Evolutionary conservation across 2,113 vertebrate species (phyloP), one percentile per base, ranked within the genome.

Genomic region (Oryzias woworae): DNA sequence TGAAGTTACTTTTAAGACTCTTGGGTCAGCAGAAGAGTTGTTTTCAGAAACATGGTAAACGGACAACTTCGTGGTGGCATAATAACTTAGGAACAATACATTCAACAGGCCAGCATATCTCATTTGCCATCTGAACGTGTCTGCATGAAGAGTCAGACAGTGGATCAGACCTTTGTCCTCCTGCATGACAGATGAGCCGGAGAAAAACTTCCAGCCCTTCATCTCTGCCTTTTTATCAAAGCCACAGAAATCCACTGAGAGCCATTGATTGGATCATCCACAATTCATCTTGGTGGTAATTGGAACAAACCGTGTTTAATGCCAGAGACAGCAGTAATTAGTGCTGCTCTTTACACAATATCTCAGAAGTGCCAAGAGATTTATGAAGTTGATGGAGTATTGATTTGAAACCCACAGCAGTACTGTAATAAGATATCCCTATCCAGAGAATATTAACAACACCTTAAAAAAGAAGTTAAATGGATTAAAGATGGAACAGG

Each of bases 271-370:
- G 53, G 54, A 67, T 43, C 45, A 44, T 53, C 66, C 20, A 20
- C 47, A 46, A 78, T 77, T 85, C 65, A 81, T 87, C 65, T 75
- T 44, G 23, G 24, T 58, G 62, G 58, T 80, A 81, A 83, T 66
- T 83, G 78, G 80, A 83, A 63, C 80, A 78, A 80, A 75, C 58
- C 48, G 18, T 41, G 55, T 75, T 63, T 76, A 76, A 83, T 64
- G 72, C 7, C 75, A 70, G 23, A 47, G 66, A 68, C 58, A 22
- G 20, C 28, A 58, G 64, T 58, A 49, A 57, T 52, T 80, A 64
- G 67, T 65, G 23, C 60, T 64, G 16, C 16, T 57, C 70, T 48
- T 61, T 53, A 23, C 16, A 58, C 22, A 66, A 46, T 1, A 13
- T 41, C 31, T 50, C 44, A 62, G 23, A 71, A 51, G 49, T 18